phyloP scores from a whole-genome alignment of 2,888 invertebrate species.

The Diachrysia chrysitis region DNA sequence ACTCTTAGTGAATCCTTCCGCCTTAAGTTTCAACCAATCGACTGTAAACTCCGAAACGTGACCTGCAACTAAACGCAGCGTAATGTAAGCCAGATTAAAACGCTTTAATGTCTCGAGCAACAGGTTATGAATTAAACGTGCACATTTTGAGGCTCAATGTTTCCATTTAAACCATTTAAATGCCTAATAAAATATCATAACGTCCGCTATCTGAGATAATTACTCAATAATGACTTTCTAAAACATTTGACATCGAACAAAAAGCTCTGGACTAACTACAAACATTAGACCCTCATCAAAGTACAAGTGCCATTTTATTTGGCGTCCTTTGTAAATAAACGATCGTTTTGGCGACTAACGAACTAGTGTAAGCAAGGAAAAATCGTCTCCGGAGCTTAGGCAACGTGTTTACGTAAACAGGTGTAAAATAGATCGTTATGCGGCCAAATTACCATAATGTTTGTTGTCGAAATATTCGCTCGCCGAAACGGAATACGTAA shows the following conservation, averaged over 20 bases:
- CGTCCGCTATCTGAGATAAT: conserved; percentile 45
- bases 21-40: conserved; percentile 40
- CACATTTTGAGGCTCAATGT: conserved; percentile 26
- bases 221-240: conserved; percentile 58
- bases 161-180: conserved; percentile 38
- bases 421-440: conserved; percentile 86
- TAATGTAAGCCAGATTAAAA: conserved; percentile 42
- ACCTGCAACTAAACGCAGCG: conserved; percentile 34
- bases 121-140: conserved; percentile 46
- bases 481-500: conserved; percentile 83
- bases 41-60: conserved; percentile 46
- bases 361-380: conserved; percentile 68
- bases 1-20: conserved; percentile 44
- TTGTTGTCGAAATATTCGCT: conserved; percentile 87
- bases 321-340: conserved; percentile 59
- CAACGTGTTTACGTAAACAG: conserved; percentile 85
- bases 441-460: conserved; percentile 86
- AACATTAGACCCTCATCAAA: conserved; percentile 63
- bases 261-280: conserved; percentile 55
- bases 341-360: conserved; percentile 61
- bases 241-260: conserved; percentile 56
- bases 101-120: conserved; percentile 41
- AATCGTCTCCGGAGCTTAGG: conserved; percentile 79
- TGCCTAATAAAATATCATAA: conserved; percentile 47
- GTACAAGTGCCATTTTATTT: conserved; percentile 55